Evolutionary conservation across 2,797 vertebrate species (phyloP), one percentile per base, ranked within the genome.

Genomic region (Pyrocephalus nanus): DNA sequence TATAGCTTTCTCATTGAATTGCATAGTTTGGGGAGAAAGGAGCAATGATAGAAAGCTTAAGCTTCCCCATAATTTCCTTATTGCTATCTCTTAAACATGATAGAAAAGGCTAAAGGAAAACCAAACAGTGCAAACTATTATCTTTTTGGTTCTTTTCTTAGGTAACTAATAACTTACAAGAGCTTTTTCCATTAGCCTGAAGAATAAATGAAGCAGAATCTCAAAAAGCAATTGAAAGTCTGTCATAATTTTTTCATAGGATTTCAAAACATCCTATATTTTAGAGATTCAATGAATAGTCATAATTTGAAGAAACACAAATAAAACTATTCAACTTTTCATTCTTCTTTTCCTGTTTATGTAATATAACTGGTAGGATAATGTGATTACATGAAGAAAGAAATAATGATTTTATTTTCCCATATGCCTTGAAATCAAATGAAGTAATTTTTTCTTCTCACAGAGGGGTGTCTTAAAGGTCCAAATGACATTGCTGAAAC

Each of bases 381-480:
- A 82, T 20, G 5, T 1, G 1, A 53, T 84, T 45, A 66, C 7
- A 34, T 3, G 12, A 67, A 45, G 30, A 71, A 51, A 12, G 8
- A 54, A 77, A 51, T 11, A 78, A 57, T 62, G n/a, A 19, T 32
- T 45, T 75, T 43, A 7, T 67, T 16, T 83, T 66, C 11, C 3
- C 7, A n/a, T 6, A 32, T 1, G 4, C 16, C 34, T 29, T 64
- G 34, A 74, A 84, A 71, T 7, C 2, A 16, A 53, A 7, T n/a
- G 4, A 66, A 40, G 1, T 9, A 32, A 9, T 10, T 42, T 76
- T 75, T 75, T 7, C 2, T 69, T 58, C 7, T 21, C 6, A n/a
- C 2, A 30, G 25, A 2, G 1, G 0, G 0, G 5, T 42, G 51
- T 50, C 4, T 4, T 45, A 40, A 19, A 54, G 69, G 32, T 54